phyloP scores from a whole-genome alignment of 1,140 invertebrate genomes.

The Pollicipes pollicipes region DNA sequence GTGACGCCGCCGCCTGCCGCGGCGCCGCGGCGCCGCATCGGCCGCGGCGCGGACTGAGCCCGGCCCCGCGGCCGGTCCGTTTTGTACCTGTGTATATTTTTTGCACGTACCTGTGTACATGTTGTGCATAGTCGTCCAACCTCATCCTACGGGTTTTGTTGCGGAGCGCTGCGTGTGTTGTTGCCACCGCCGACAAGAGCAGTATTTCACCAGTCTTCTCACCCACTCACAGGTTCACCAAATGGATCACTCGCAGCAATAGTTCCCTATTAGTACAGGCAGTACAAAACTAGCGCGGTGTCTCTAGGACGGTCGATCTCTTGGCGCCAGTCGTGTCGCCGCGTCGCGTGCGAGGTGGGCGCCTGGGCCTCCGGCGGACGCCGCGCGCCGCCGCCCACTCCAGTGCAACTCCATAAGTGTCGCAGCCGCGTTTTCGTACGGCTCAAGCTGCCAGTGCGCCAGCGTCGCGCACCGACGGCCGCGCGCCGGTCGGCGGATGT shows the following conservation, averaged over 20 bases:
- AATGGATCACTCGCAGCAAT: not conserved
- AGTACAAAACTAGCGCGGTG: not conserved
- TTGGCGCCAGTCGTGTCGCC: not conserved
- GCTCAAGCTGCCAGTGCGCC: not conserved
- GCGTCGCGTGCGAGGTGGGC: too few species aligned
- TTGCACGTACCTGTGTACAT: slow-evolving; percentile 1
- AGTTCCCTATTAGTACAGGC: not conserved
- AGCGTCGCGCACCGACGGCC: too few species aligned
- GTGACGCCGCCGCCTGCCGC: too few species aligned
- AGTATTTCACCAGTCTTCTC: not conserved
- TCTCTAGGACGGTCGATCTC: not conserved
- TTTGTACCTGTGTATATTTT: slow-evolving; percentile 1
- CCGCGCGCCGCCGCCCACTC: not conserved
- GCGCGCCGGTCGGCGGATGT: too few species aligned
- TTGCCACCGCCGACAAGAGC: not conserved
- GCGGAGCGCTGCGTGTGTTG: not conserved
- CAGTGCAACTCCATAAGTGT: not conserved
- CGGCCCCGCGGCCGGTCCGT: not conserved
- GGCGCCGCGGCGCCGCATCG: too few species aligned
- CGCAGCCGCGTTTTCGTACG: not conserved
- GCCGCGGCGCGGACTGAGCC: not conserved
- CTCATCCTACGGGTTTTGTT: slow-evolving; percentile 1
- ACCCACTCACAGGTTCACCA: not conserved
- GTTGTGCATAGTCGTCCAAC: not conserved
- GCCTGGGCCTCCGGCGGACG: too few species aligned